Evolutionary conservation across 2,888 invertebrate species (phyloP), one percentile per base, ranked within the genome.

Genomic region (Melinaea menophilus): DNA sequence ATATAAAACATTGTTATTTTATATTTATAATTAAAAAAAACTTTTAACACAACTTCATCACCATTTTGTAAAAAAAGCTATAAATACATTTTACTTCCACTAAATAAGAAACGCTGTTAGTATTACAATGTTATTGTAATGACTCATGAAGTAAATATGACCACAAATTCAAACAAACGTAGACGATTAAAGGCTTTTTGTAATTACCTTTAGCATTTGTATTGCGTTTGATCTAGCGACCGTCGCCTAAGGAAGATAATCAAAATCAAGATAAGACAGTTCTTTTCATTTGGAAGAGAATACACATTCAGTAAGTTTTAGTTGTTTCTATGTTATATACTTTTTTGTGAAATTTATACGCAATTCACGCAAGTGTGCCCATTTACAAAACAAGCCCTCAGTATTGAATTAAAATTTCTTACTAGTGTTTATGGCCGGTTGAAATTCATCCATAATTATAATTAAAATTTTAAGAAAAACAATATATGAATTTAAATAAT

Each of bases 211-310:
- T 51, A 51, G 22, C 22, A 51, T 51, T 51, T 51, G 22, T 51
- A 51, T 51, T 51, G 51, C 51, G 4, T 51, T 51, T 51, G 51
- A 51, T 51, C 5, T 22, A 51, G 51, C 22, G 51, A 51, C 31
- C 7, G 9, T 51, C 51, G 22, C 31, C 22, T 51, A 2, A 51
- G 51, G 51, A 51, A 51, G 22, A 51, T 51, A 51, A 51, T 51
- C 31, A 51, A 31, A 51, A 22, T 51, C 31, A 2, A 31, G 31
- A 51, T 51, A 51, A 41, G 41, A 41, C 5, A 41, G 41, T 51
- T 5, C 22, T 22, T 51, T 31, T 31, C 22, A 22, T 51, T 22
- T 31, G 22, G 5, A 9, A 7, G 2, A 5, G 31, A 51, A 51
- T 22, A 31, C 31, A 51, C 22, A 51, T 51, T 51, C 51, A 51